Evolutionary conservation across 2,797 vertebrate species (phyloP).

Genomic region (Dicrostonyx torquatus): DNA sequence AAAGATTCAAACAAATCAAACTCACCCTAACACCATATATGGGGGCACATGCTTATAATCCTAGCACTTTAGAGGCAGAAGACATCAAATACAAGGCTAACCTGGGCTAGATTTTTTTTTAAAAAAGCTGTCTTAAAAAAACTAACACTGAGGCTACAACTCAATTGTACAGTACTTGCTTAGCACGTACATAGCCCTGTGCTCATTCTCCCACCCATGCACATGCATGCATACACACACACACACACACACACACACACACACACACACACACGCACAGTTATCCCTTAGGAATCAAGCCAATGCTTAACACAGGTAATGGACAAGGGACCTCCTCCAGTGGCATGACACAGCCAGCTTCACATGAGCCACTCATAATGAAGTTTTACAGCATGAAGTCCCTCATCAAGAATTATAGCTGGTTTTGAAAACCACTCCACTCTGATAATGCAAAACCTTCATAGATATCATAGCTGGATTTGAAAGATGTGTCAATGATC

Average conservation of each 20-base stretch:
- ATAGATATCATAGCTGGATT: background rate
- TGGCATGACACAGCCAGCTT: background rate
- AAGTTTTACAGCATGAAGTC: background rate
- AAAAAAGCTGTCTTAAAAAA: background rate
- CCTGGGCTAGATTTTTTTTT: background rate
- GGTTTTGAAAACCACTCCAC: background rate
- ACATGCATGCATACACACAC: background rate
- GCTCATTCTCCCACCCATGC: background rate
- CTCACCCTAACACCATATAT: background rate
- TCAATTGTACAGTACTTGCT: background rate
- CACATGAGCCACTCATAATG: background rate
- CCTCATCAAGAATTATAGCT: background rate
- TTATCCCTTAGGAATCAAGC: background rate
- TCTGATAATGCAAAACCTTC: background rate
- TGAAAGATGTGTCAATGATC: background rate
- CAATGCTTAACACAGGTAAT: background rate
- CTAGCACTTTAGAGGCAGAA: background rate
- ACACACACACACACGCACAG: background rate
- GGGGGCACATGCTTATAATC: background rate
- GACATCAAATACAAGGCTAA: background rate
- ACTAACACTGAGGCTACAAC: background rate
- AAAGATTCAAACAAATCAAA: background rate
- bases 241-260: background rate
- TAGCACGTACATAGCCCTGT: background rate
- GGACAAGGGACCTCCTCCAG: background rate